Base-by-base conservation (phyloP, 2,888 invertebrate genomes). In the Lordiphosa andalusiaca region DNA sequence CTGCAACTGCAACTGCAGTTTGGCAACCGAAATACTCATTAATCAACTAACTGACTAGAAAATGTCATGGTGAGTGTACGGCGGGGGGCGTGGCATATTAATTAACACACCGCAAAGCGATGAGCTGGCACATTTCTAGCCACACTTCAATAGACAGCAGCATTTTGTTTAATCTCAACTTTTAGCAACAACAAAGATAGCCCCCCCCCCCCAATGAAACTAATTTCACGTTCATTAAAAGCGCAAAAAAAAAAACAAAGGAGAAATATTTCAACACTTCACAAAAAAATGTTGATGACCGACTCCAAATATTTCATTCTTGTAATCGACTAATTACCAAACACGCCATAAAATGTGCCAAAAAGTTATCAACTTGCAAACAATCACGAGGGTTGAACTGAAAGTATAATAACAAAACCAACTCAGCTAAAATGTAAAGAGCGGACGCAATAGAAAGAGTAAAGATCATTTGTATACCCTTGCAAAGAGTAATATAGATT, bases 181-280 rank as follows among this genome's bases (percentile, higher is more conserved):
- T 72, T 65, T 65, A 19, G 13, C 39, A 12, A 35, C 41, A 46
- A 61, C 42, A 70, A 70, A 66, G 65, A n/a, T 9, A 46, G 19
- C n/a, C 19, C 49, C n/a, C n/a, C n/a, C n/a, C n/a, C n/a, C n/a
- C 73, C 62, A 77, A 71, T 71, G 67, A 69, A 70, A 69, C 76
- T 52, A 78, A 82, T 82, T 82, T 82, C 71, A 77, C 73, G 80
- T 77, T 77, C 75, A 77, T 76, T 76, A 69, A 67, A 57, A 50
- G 6, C 25, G 25, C 6, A 12, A 13, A 25, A 16, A 44, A 12
- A 13, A 25, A 16, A 44, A 47, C 48, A 55, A 52, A 9, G 1
- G 1, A 3, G 3, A 30, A 30, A 30, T 9, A 30, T 30, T 30
- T 30, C 30, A 30, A 30, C 30, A 30, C 30, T 30, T 30, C 19